Percentiles rank a stretch among this genome's conserved stretches.
These are phyloP conservation scores for Dallia pectoralis DNA, from an alignment of 2,797 vertebrate genomes.

Conservation along the genomic window DNA sequence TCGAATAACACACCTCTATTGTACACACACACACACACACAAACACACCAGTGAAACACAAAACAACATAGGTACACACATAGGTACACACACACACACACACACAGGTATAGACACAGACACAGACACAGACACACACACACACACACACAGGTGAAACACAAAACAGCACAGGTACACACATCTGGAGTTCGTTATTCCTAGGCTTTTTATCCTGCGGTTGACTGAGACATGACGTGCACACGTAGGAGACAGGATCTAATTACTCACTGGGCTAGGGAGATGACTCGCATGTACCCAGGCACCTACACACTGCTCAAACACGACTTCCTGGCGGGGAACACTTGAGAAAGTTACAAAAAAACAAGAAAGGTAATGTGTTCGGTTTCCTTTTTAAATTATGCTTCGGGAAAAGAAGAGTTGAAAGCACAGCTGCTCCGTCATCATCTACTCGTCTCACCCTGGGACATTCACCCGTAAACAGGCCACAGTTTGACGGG, in stretches of 20 bases:
- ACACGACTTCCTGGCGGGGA: neutral
- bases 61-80: conserved; percentile 5
- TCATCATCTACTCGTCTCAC: neutral
- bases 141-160: neutral
- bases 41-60: conserved; percentile 2
- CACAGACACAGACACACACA: neutral
- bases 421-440: neutral
- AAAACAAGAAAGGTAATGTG: neutral
- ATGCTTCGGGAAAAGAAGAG: neutral
- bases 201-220: neutral
- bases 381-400: neutral
- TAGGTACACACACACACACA: neutral
- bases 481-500: neutral
- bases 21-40: neutral
- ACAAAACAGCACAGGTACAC: too few species aligned
- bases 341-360: neutral
- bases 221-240: conserved; percentile 1
- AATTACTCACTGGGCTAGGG: conserved; percentile 3
- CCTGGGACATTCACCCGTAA: neutral
- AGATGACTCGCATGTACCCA: conserved; percentile 1
- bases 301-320: neutral
- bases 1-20: neutral
- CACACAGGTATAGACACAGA: too few species aligned
- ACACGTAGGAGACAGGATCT: neutral
- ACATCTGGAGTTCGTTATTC: neutral